A percentile compares a stretch with the other conserved stretches of the same genome.
These are phyloP conservation scores for Unio pictorum DNA, from an alignment of 2,888 invertebrate genomes.

Conservation along the genomic window DNA sequence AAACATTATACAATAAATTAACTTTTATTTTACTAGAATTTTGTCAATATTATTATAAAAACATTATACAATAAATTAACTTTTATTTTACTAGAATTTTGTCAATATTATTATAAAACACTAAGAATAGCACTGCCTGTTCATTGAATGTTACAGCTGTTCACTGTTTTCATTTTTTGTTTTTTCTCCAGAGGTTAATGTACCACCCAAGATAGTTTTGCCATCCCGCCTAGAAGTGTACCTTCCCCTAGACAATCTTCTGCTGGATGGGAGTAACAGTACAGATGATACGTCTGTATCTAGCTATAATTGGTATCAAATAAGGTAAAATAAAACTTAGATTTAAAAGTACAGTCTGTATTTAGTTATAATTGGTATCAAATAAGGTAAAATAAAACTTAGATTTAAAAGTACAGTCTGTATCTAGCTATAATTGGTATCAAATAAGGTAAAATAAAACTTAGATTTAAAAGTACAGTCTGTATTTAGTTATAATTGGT, in stretches of 20 bases:
- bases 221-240: conserved; percentile 78
- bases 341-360: no score
- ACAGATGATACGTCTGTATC: conserved; percentile 87
- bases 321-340: no score
- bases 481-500: conserved; percentile 88
- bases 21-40: no score
- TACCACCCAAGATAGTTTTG: conserved; percentile 54
- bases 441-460: conserved; percentile 76
- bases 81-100: no score
- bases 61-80: no score
- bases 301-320: conserved; percentile 87
- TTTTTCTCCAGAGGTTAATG: conserved; percentile 62
- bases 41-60: no score
- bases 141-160: no score
- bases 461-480: conserved; percentile 65
- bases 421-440: conserved; percentile 88
- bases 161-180: no score
- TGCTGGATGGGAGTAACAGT: conserved; percentile 84
- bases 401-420: conserved; percentile 72
- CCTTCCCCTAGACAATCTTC: conserved; percentile 86
- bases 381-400: conserved; percentile 73
- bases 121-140: no score
- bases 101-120: no score
- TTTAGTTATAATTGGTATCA: conserved; percentile 89
- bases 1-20: no score